Evolutionary conservation across 2,888 invertebrate genomes (phyloP), one percentile per base, ranked within the genome.

Genomic region (Trissonchulus sp.): DNA sequence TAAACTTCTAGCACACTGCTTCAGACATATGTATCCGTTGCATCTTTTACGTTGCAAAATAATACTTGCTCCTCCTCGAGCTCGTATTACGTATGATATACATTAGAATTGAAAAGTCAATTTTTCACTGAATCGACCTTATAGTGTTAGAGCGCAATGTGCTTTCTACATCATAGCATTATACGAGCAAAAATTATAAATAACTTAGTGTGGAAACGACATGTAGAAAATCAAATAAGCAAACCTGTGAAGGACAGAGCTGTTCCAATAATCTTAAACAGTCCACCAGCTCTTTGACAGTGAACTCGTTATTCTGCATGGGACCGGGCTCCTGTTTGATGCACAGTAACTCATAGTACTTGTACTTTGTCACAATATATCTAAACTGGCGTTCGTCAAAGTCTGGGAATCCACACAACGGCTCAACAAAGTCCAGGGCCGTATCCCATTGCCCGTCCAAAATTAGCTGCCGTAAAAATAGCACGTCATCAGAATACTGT

Each of bases 381-480:
- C 79, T 75, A 76, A 83, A 83, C 8, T 76, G 68, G 1, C 78
- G 78, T 37, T 80, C 77, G 85, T 94, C 91, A 85, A 96, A 96
- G 63, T 91, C 89, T 31, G 87, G 91, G 28, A 87, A 81, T 3
- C 84, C 80, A 77, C 92, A 92, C 74, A 97, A 88, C 0, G 97
- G 97, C 87, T 96, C 94, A 77, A 96, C 92, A 86, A 97, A 97
- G 85, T 96, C 95, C 77, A 95, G 87, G 0, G 93, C 95, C 85
- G 96, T 95, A 86, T 97, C 96, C 97, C 97, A 97, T 86, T 96
- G 94, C 30, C 97, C 97, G 85, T 97, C 97, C 74, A 97, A 89
- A 80, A 97, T 94, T 74, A 97, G 89, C 86, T 96, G 95, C 30
- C 96, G 89, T 31, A 97, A 88, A 86, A 97, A 97, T 69, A 97